Evolutionary conservation across 2,113 vertebrate genomes (phyloP).

Genomic region (Cheilinus undulatus): DNA sequence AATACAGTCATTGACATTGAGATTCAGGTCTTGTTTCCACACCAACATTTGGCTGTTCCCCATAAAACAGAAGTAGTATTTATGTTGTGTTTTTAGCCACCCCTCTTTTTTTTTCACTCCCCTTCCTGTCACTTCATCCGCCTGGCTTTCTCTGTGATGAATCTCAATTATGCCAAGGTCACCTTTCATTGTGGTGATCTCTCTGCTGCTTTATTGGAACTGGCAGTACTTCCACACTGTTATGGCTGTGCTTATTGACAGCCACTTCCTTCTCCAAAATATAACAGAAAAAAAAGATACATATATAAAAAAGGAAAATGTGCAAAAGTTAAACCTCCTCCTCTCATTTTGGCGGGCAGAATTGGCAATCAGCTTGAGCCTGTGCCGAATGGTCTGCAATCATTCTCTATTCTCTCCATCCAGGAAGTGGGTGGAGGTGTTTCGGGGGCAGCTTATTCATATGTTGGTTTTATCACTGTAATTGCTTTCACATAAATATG

Average conservation of each 20-base stretch:
- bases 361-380: slow-evolving; percentile 65
- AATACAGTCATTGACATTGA: slow-evolving; percentile 59
- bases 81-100: slow-evolving; percentile 64
- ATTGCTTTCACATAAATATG: slow-evolving; percentile 42
- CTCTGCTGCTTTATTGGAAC: slow-evolving; percentile 84
- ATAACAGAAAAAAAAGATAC: slow-evolving; percentile 59
- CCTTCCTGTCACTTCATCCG: slow-evolving; percentile 69
- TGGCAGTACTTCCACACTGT: slow-evolving; percentile 85
- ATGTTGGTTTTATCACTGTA: slow-evolving; percentile 50
- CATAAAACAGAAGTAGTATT: slow-evolving; percentile 77
- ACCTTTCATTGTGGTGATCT: slow-evolving; percentile 85
- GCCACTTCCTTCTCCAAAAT: slow-evolving; percentile 76
- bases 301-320: background rate
- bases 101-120: slow-evolving; percentile 17
- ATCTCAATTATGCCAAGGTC: slow-evolving; percentile 89
- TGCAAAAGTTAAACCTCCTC: slow-evolving; percentile 57
- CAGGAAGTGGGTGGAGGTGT: slow-evolving; percentile 51
- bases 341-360: slow-evolving; percentile 71
- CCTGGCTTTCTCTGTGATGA: slow-evolving; percentile 82
- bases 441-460: slow-evolving; percentile 59
- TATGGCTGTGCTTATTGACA: slow-evolving; percentile 84
- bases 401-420: slow-evolving; percentile 54
- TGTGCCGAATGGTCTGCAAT: slow-evolving; percentile 67
- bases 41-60: slow-evolving; percentile 69
- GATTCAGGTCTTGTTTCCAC: slow-evolving; percentile 56